Conservation (phyloP, 2,113 vertebrate species). For the Orycteropus afer region DNA sequence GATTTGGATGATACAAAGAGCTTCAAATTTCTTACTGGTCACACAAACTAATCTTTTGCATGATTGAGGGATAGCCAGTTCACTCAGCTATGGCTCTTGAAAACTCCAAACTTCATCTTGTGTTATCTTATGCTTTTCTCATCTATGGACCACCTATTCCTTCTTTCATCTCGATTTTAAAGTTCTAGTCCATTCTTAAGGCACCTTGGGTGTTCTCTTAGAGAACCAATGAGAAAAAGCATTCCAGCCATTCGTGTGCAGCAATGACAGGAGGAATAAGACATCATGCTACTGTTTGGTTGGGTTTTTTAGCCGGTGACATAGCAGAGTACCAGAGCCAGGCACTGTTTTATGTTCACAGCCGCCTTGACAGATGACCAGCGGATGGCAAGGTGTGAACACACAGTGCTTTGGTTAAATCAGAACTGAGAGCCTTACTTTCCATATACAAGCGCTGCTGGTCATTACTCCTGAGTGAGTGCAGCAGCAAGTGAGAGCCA, state of each 20-base stretch:
- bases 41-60: neutral
- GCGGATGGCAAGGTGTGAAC: neutral
- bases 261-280: neutral
- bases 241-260: neutral
- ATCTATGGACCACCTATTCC: neutral
- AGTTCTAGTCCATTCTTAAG: neutral
- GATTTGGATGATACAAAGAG: neutral
- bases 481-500: neutral
- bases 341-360: neutral
- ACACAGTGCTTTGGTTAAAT: neutral
- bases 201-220: neutral
- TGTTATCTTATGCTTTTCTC: neutral
- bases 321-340: neutral
- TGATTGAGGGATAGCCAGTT: neutral
- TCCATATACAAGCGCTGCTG: neutral
- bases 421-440: neutral
- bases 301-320: neutral
- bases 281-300: neutral
- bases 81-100: neutral
- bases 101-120: neutral
- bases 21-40: neutral
- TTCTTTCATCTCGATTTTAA: neutral
- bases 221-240: neutral
- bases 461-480: neutral
- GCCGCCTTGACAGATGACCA: slow-evolving; percentile 19